Percentiles rank a stretch among this genome's conserved stretches.
Conservation (phyloP, 2,888 invertebrate genomes). For the Scotopteryx bipunctaria region DNA sequence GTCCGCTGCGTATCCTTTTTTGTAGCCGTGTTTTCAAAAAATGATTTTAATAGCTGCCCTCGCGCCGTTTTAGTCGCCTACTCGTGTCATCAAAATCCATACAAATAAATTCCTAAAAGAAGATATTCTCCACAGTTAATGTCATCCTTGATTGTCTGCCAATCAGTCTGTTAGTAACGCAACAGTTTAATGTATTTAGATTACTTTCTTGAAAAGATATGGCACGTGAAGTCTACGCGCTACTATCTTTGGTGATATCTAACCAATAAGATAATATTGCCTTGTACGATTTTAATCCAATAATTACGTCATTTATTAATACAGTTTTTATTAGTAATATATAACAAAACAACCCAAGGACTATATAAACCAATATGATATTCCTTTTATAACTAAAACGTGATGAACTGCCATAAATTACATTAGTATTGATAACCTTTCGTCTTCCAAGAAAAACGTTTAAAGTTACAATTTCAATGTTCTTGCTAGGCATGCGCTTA, state of each 20-base stretch:
- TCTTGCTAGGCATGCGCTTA: too few species aligned
- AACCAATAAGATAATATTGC: conserved; percentile 7
- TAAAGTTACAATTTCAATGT: too few species aligned
- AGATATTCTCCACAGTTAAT: too few species aligned
- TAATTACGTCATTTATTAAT: conserved; percentile 12
- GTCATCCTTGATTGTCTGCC: too few species aligned
- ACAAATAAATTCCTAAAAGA: too few species aligned
- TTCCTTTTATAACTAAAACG: neutral
- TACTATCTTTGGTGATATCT: conserved; percentile 7
- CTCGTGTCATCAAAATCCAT: too few species aligned
- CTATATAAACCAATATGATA: neutral
- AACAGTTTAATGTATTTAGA: too few species aligned
- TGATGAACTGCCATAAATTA: neutral
- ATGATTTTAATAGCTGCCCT: too few species aligned
- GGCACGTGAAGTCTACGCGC: conserved; percentile 13
- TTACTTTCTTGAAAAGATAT: neutral
- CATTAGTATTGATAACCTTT: neutral
- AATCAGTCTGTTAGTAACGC: too few species aligned
- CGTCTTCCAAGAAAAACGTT: neutral
- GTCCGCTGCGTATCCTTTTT: neutral
- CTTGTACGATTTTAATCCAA: neutral
- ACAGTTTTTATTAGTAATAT: neutral
- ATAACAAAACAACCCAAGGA: conserved; percentile 13
- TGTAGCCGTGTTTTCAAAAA: too few species aligned
- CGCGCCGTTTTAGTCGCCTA: too few species aligned